Percentiles rank a stretch among this genome's conserved stretches.
These are phyloP conservation scores for Theristicus caerulescens DNA, from an alignment of 2,113 vertebrate genomes.

Conservation along the genomic window DNA sequence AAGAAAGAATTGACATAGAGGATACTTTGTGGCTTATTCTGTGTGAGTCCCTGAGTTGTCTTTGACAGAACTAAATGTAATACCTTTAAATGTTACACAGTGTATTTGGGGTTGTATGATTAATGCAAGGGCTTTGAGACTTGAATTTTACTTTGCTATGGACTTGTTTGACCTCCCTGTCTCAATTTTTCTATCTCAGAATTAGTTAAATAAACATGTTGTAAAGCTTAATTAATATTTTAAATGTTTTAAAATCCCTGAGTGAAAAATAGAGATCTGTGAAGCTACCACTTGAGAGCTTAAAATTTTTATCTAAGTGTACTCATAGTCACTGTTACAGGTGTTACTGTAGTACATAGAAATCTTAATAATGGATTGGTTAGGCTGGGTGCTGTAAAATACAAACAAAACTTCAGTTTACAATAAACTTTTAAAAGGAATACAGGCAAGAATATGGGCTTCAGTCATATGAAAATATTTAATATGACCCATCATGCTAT, in stretches of 20 bases:
- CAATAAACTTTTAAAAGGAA: neutral
- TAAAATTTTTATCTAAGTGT: neutral
- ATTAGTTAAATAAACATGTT: neutral
- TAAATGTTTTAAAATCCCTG: neutral
- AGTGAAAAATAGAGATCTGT: neutral
- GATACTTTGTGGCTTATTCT: neutral
- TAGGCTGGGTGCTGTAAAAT: neutral
- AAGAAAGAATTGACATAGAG: neutral
- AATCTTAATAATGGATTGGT: neutral
- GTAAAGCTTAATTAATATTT: neutral
- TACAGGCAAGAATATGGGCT: neutral
- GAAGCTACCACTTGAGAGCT: neutral
- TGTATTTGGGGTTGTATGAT: neutral
- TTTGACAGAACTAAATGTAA: neutral
- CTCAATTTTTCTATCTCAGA: neutral
- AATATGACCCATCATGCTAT: neutral
- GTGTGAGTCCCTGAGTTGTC: neutral
- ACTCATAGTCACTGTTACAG: neutral
- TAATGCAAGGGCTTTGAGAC: neutral
- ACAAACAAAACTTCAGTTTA: neutral
- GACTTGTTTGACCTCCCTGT: neutral
- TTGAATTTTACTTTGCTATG: neutral
- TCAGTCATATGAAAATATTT: neutral
- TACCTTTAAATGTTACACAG: neutral
- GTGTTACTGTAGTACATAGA: neutral